These are phyloP conservation scores for Zaprionus taronus DNA, from an alignment of 1,140 invertebrate species.

Conservation along the genomic window DNA sequence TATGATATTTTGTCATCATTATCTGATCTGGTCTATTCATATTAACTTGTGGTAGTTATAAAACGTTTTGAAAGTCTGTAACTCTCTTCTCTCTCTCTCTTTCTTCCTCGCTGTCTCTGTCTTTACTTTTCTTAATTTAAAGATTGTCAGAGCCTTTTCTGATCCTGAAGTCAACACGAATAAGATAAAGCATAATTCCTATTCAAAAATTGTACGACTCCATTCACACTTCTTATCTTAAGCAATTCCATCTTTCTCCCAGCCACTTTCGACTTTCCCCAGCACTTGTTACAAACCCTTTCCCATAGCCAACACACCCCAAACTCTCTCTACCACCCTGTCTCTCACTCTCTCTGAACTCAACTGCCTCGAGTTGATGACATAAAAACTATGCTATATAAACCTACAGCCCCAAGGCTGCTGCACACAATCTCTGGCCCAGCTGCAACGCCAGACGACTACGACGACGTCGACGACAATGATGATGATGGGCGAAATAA, in stretches of 20 bases:
- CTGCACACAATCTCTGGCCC: constrained; percentile 10
- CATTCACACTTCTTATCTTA: too few species aligned
- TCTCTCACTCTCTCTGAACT: background rate
- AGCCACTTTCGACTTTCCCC: background rate
- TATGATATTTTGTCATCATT: too few species aligned
- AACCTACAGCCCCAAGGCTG: constrained; percentile 31
- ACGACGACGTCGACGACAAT: constrained; percentile 32
- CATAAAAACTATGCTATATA: constrained; percentile 33
- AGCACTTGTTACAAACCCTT: background rate
- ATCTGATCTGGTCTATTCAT: too few species aligned
- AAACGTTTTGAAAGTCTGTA: too few species aligned
- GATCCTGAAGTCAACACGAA: too few species aligned
- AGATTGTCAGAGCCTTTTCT: too few species aligned
- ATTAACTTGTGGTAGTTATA: too few species aligned
- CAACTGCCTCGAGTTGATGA: background rate
- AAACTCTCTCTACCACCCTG: background rate
- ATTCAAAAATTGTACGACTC: too few species aligned
- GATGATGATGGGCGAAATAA: constrained; percentile 37
- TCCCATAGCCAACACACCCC: background rate
- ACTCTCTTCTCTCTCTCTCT: background rate
- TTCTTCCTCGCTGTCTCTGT: background rate
- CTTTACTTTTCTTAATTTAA: too few species aligned
- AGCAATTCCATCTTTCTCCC: too few species aligned
- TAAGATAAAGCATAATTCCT: too few species aligned
- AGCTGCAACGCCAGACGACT: constrained; percentile 9